Evolutionary conservation across 1,140 invertebrate genomes (phyloP).

Genomic region (Grapholita molesta): DNA sequence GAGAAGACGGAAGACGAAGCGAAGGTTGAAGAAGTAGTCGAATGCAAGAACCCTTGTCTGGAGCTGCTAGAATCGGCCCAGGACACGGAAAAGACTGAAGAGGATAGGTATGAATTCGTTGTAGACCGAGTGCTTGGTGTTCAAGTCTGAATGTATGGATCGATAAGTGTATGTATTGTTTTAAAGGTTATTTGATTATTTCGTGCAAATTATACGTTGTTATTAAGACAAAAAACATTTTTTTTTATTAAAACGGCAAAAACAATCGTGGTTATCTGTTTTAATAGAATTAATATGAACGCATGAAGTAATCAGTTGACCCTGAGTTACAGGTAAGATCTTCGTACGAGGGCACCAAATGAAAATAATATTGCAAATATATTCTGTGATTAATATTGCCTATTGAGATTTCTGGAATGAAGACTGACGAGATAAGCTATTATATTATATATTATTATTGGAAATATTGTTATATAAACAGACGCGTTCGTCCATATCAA

Average conservation of each 20-base stretch:
- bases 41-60: slow-evolving; percentile 66
- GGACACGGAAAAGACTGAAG: slow-evolving; percentile 63
- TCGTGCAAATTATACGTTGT: slow-evolving; percentile 6
- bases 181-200: not conserved
- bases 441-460: slow-evolving; percentile 36
- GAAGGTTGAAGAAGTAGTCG: slow-evolving; percentile 36
- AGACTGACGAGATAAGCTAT: slow-evolving; percentile 62
- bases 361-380: slow-evolving; percentile 34
- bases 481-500: not conserved
- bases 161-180: not conserved
- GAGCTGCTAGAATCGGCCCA: slow-evolving; percentile 22
- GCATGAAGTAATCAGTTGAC: not conserved
- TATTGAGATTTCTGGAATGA: slow-evolving; percentile 71
- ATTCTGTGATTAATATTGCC: slow-evolving; percentile 65
- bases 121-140: slow-evolving; percentile 83
- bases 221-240: not conserved
- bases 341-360: slow-evolving; percentile 33
- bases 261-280: not conserved
- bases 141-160: slow-evolving; percentile 75
- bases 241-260: no score
- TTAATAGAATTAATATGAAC: not conserved
- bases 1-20: not conserved
- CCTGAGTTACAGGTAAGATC: slow-evolving; percentile 18
- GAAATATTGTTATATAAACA: slow-evolving; percentile 25
- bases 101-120: slow-evolving; percentile 83